phyloP scores from a whole-genome alignment of 2,113 vertebrate species.

The Entomyzon cyanotis region DNA sequence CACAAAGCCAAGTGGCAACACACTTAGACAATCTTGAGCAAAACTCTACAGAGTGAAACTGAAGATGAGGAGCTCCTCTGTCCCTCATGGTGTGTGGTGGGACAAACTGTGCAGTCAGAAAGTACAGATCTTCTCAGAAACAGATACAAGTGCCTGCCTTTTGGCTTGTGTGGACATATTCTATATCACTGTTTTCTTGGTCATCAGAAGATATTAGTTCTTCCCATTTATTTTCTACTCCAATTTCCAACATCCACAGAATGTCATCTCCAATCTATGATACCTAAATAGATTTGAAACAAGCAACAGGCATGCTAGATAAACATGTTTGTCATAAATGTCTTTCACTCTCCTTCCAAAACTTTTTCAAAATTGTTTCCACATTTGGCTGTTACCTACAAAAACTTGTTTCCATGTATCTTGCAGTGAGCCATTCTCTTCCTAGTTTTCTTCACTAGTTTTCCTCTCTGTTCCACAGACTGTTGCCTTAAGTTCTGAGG shows the following conservation, averaged over 20 bases:
- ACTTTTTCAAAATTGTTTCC: neutral
- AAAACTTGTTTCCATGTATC: neutral
- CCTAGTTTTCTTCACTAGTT: neutral
- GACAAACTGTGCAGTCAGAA: neutral
- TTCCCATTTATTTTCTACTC: neutral
- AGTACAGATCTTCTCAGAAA: neutral
- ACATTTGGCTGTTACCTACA: neutral
- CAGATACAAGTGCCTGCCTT: fast-evolving
- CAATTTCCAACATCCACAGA: neutral
- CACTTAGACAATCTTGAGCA: fast-evolving
- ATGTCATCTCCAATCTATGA: neutral
- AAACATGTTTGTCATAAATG: neutral
- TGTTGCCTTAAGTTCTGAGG: neutral
- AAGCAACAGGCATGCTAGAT: neutral
- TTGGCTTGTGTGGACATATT: neutral
- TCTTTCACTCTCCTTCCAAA: neutral
- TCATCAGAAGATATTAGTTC: neutral
- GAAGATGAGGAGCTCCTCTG: neutral
- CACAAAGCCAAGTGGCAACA: neutral
- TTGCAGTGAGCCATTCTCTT: neutral
- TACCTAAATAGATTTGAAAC: neutral
- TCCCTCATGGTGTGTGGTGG: neutral
- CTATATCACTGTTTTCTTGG: neutral
- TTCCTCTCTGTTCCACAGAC: neutral
- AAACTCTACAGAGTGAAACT: neutral